These are phyloP conservation scores for Popillia japonica DNA, from an alignment of 1,140 invertebrate genomes.

Conservation along the genomic window DNA sequence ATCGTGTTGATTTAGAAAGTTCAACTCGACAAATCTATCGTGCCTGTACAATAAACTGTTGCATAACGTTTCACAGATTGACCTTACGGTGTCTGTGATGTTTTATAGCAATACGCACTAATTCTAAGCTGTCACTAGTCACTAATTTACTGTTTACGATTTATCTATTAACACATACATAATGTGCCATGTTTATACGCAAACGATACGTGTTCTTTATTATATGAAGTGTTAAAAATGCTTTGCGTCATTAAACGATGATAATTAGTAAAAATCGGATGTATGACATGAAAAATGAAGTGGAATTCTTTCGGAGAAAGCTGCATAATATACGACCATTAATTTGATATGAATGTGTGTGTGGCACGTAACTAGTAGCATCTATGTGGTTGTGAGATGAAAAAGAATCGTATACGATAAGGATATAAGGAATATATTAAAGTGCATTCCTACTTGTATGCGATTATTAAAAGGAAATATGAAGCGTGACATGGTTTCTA, in stretches of 20 bases:
- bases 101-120: background rate
- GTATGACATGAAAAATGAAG: background rate
- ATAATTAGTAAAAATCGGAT: background rate
- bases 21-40: background rate
- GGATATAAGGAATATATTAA: too few species aligned
- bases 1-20: constrained; percentile 9
- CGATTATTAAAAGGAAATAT: too few species aligned
- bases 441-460: too few species aligned
- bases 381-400: too few species aligned
- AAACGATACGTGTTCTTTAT: too few species aligned
- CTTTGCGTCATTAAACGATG: background rate
- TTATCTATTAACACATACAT: too few species aligned
- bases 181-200: too few species aligned
- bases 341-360: background rate
- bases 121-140: background rate
- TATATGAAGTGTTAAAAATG: background rate
- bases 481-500: too few species aligned
- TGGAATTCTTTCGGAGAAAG: constrained; percentile 13
- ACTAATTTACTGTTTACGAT: background rate
- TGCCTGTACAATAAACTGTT: background rate
- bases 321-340: background rate
- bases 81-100: background rate
- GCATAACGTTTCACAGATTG: background rate
- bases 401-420: too few species aligned
- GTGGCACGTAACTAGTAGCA: background rate